phyloP scores from a whole-genome alignment of 2,888 invertebrate species.

The Malthinus flaveolus region DNA sequence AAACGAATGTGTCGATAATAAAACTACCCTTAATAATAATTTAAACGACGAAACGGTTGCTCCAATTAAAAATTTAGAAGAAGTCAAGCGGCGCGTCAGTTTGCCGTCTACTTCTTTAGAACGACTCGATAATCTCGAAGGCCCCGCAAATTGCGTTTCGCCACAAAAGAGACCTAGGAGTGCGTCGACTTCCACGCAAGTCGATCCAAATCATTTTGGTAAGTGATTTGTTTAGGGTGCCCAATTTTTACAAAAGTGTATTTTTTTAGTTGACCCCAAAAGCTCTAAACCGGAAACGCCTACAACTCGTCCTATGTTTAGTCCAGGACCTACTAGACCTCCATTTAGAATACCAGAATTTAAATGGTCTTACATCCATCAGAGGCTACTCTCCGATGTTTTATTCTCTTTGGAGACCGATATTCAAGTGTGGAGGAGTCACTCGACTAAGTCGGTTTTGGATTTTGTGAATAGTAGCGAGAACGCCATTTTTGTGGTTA shows the following conservation, averaged over 20 bases:
- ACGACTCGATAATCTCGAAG: constrained; percentile 47
- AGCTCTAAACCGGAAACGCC: constrained; percentile 65
- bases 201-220: constrained; percentile 86
- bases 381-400: constrained; percentile 92
- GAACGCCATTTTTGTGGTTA: constrained; percentile 98
- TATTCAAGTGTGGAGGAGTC: constrained; percentile 89
- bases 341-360: constrained; percentile 99
- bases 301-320: constrained; percentile 84
- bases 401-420: constrained; percentile 96
- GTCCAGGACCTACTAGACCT: constrained; percentile 88
- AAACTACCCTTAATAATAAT: constrained; percentile 20
- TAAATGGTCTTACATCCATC: constrained; percentile 99
- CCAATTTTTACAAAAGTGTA: not conserved
- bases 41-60: constrained; percentile 23
- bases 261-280: constrained; percentile 54
- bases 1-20: constrained; percentile 38
- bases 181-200: constrained; percentile 80
- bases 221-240: no score
- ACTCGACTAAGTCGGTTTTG: constrained; percentile 94
- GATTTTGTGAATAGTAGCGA: constrained; percentile 98
- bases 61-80: constrained; percentile 33
- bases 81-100: constrained; percentile 60
- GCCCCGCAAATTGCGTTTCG: constrained; percentile 56
- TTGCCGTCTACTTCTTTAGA: constrained; percentile 56
- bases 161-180: constrained; percentile 76